Conservation (phyloP, 2,113 vertebrate species). For the Neogale vison region DNA sequence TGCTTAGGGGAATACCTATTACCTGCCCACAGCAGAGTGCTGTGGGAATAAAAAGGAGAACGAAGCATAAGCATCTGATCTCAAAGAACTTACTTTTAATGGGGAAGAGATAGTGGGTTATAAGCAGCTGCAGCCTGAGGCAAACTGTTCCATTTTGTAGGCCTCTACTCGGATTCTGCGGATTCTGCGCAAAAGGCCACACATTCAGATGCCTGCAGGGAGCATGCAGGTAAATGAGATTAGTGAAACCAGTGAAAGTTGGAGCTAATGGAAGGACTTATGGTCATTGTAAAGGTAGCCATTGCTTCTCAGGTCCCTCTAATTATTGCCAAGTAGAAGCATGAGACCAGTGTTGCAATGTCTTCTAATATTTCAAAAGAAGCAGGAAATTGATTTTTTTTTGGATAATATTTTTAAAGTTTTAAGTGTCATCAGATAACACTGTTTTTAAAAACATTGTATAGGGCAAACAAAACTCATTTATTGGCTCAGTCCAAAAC, state of each 20-base stretch:
- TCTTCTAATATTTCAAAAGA: slow-evolving; percentile 36
- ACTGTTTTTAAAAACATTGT: neutral
- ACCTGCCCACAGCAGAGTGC: neutral
- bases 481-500: neutral
- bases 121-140: neutral
- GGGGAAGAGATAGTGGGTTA: neutral
- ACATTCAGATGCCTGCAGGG: neutral
- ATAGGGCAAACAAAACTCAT: neutral
- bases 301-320: neutral
- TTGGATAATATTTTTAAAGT: neutral
- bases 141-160: neutral
- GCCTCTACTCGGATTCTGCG: neutral
- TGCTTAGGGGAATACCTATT: neutral
- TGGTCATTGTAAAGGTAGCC: neutral
- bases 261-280: neutral
- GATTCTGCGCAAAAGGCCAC: neutral
- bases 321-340: neutral
- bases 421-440: neutral
- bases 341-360: neutral
- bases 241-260: accelerated
- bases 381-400: neutral
- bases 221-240: neutral
- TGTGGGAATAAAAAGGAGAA: neutral
- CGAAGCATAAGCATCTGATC: neutral
- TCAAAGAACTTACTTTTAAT: neutral